These are phyloP conservation scores for Apeira syringaria DNA, from an alignment of 2,888 invertebrate species.

Conservation along the genomic window DNA sequence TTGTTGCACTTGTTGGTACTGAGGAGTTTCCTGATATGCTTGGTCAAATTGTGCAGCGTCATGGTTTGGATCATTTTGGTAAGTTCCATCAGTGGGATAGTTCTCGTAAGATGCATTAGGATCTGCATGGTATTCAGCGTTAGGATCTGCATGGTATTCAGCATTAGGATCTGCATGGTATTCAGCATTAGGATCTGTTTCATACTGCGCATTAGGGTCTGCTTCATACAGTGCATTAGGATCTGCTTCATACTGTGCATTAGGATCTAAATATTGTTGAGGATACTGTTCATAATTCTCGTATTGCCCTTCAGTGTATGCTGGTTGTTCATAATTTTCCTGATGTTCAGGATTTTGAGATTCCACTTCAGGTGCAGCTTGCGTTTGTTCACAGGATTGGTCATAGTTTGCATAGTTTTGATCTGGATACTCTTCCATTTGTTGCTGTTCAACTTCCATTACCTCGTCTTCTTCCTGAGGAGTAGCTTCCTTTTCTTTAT, in stretches of 20 bases:
- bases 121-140: conserved; percentile 50
- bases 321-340: conserved; percentile 38
- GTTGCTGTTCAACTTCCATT: conserved; percentile 44
- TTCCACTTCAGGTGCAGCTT: conserved; percentile 28
- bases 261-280: conserved; percentile 52
- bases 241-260: conserved; percentile 19
- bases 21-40: conserved; percentile 34
- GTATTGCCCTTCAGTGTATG: conserved; percentile 54
- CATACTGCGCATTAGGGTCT: conserved; percentile 53
- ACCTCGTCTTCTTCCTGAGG: conserved; percentile 16
- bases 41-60: conserved; percentile 51
- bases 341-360: conserved; percentile 46
- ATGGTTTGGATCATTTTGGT: conserved; percentile 53
- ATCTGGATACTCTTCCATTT: conserved; percentile 32
- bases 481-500: conserved; percentile 6
- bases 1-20: conserved; percentile 20
- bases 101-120: conserved; percentile 58
- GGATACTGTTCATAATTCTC: conserved; percentile 62
- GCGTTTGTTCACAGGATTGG: conserved; percentile 39
- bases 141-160: conserved; percentile 51
- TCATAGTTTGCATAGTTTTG: conserved; percentile 33
- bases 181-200: conserved; percentile 50
- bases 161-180: conserved; percentile 52
- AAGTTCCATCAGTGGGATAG: conserved; percentile 54
- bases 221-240: conserved; percentile 50